Conservation (phyloP, 1,140 invertebrate genomes). For the Lycorma delicatula region DNA sequence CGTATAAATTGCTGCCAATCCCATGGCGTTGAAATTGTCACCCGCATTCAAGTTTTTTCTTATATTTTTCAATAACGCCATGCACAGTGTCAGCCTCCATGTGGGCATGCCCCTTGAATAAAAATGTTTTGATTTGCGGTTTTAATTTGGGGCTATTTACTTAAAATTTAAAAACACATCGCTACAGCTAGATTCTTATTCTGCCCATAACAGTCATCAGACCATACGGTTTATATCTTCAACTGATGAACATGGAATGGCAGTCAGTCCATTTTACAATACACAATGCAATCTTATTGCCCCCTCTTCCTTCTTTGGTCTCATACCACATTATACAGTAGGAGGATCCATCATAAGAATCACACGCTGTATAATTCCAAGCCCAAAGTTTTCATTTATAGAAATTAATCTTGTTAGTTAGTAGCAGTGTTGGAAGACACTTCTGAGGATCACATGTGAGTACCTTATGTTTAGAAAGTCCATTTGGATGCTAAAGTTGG, state of each 20-base stretch:
- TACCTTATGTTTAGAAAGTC: background rate
- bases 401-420: slow-evolving; percentile 11
- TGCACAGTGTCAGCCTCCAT: slow-evolving; percentile 17
- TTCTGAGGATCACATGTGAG: slow-evolving; percentile 12
- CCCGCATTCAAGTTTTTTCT: slow-evolving; percentile 23
- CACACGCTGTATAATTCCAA: slow-evolving; percentile 5
- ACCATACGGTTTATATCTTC: slow-evolving; percentile 5
- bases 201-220: slow-evolving; percentile 5
- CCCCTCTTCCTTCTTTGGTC: slow-evolving; percentile 13
- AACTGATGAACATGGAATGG: slow-evolving; percentile 3
- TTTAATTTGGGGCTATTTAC: background rate
- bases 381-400: slow-evolving; percentile 16
- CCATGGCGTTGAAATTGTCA: slow-evolving; percentile 3
- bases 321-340: slow-evolving; percentile 16
- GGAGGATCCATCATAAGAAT: slow-evolving; percentile 9
- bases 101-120: slow-evolving; percentile 11
- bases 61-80: slow-evolving; percentile 15
- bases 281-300: slow-evolving; percentile 11
- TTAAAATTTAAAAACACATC: background rate
- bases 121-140: slow-evolving; percentile 17
- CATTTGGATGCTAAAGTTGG: slow-evolving; percentile 1
- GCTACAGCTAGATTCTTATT: slow-evolving; percentile 4
- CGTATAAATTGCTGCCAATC: slow-evolving; percentile 5
- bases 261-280: slow-evolving; percentile 15
- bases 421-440: slow-evolving; percentile 8